Base-by-base conservation (phyloP, 2,888 invertebrate genomes). In the Ephialtes manifestator region DNA sequence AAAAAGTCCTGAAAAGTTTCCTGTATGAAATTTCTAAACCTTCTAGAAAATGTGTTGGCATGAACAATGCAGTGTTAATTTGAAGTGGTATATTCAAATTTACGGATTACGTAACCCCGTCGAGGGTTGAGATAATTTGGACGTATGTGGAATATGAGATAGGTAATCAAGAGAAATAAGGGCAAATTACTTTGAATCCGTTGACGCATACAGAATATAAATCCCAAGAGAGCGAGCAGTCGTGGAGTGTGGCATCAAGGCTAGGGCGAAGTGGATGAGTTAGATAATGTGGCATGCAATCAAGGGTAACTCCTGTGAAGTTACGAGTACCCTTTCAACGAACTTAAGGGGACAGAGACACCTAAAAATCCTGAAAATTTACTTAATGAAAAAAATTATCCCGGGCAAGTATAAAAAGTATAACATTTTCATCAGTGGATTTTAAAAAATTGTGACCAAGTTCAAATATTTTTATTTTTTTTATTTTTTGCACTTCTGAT, bases 241-340 rank as follows among this genome's bases (percentile, higher is more conserved):
- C 35, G 53, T 18, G 11, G 53, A 7, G 53, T 53, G 18, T 13
- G 35, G 53, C 53, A 35, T 71, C 70, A 53, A 53, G 70, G 70
- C 70, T 53, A 35, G 35, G 70, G 43, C 53, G 20, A 71, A 53
- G 70, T 53, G 70, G 20, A 53, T 20, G 35, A 53, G 70, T 55
- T 35, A 55, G 53, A 55, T 71, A 71, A 39, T 51, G 24, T 24
- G 24, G 24, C 13, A n/a, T 31, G 18, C 35, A 35, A 46, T 71
- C 15, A 20, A 39, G 70, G 35, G 24, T 35, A 35, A 18, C 11
- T 35, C 53, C 35, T 39, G 43, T 43, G 24, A 20, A 35, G 31
- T 10, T 70, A 39, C 18, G 51, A 18, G 35, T 48, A 24, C 70
- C 31, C 31, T 31, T 18, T 51, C 31, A 51, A 70, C 70, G 51